Evolutionary conservation across 2,888 invertebrate species (phyloP).

Genomic region (Oscheius onirici): DNA sequence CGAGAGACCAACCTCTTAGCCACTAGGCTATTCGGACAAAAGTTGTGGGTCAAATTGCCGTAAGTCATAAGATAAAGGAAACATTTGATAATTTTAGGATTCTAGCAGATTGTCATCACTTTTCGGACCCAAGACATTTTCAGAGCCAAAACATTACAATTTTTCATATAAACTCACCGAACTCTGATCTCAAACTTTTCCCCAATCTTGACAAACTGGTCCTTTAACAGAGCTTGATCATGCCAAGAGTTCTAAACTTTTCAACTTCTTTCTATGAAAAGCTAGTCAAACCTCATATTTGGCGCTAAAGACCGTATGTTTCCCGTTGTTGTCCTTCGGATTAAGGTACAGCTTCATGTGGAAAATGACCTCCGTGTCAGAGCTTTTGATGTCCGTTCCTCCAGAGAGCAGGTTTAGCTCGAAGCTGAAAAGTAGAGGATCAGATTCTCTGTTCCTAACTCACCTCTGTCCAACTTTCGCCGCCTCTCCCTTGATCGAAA

Average conservation of each 20-base stretch:
- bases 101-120: neutral
- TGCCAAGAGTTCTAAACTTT: constrained; percentile 54
- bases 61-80: neutral
- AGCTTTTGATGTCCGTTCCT: constrained; percentile 50
- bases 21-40: neutral
- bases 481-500: constrained; percentile 59
- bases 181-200: constrained; percentile 67
- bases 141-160: no score
- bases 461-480: constrained; percentile 53
- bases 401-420: constrained; percentile 54
- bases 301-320: constrained; percentile 62
- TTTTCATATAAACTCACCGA: constrained; percentile 43
- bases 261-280: neutral
- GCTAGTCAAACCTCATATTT: constrained; percentile 20
- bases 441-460: neutral
- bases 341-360: constrained; percentile 65
- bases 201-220: constrained; percentile 59
- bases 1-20: no score
- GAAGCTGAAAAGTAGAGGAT: constrained; percentile 36
- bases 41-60: neutral
- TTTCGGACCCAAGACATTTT: no score
- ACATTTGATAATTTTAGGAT: neutral
- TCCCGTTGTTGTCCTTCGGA: no score
- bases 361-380: constrained; percentile 56
- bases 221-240: constrained; percentile 68